Evolutionary conservation across 2,888 invertebrate genomes (phyloP).

Genomic region (Idaea biselata): DNA sequence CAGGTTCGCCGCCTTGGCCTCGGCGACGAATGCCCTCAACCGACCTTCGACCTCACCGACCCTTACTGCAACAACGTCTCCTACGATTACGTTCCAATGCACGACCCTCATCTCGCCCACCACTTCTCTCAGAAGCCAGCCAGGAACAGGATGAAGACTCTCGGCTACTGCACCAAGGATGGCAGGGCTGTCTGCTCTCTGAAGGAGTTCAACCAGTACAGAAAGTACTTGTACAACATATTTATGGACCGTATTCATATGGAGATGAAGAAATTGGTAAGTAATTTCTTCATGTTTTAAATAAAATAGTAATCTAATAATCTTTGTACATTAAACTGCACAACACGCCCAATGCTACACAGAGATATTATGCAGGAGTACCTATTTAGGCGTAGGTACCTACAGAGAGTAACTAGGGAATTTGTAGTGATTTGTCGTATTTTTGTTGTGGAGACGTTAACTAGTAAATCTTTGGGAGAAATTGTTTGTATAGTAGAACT

Average conservation of each 20-base stretch:
- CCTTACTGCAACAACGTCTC: slow-evolving; percentile 72
- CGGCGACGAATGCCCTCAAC: slow-evolving; percentile 48
- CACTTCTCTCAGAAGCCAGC: slow-evolving; percentile 70
- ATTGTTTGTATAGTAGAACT: neutral
- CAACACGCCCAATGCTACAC: too few species aligned
- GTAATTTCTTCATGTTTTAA: slow-evolving; percentile 19
- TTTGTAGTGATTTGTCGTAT: too few species aligned
- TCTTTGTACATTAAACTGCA: too few species aligned
- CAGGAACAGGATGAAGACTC: slow-evolving; percentile 64
- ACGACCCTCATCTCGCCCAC: slow-evolving; percentile 79
- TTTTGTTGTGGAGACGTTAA: too few species aligned
- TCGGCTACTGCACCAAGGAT: slow-evolving; percentile 80
- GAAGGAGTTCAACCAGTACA: slow-evolving; percentile 83
- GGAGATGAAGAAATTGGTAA: slow-evolving; percentile 62
- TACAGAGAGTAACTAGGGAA: too few species aligned
- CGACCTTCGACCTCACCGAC: slow-evolving; percentile 68
- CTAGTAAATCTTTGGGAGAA: too few species aligned
- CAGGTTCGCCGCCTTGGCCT: slow-evolving; percentile 67
- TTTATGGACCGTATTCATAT: slow-evolving; percentile 77
- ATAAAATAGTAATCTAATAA: too few species aligned
- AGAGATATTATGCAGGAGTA: too few species aligned
- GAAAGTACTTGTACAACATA: slow-evolving; percentile 79
- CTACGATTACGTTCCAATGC: slow-evolving; percentile 80
- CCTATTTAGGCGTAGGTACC: too few species aligned
- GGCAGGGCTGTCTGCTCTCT: slow-evolving; percentile 83